Percentiles rank a stretch among this genome's conserved stretches.
phyloP scores from a whole-genome alignment of 1,140 invertebrate species.

The Drosophila malerkotliana region DNA sequence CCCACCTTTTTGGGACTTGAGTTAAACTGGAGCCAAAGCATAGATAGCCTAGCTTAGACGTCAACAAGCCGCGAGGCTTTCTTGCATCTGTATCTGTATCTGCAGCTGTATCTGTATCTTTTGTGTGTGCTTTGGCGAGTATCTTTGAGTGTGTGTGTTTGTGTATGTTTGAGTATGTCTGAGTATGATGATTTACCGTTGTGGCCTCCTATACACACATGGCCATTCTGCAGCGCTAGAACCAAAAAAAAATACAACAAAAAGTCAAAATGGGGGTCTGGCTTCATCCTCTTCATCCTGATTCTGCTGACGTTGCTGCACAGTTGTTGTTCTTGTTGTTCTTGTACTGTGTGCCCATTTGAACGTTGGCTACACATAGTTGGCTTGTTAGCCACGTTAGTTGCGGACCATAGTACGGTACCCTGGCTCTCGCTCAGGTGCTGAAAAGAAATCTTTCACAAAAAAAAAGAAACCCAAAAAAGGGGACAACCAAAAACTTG shows the following conservation, averaged over 20 bases:
- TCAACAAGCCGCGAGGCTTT: slow-evolving; percentile 51
- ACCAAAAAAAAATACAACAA: slow-evolving; percentile 6
- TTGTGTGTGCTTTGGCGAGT: too few relatives aligned
- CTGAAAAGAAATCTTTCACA: slow-evolving; percentile 23
- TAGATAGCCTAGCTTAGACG: neutral
- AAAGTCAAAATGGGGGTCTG: slow-evolving; percentile 8
- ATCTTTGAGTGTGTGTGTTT: neutral
- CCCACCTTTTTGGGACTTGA: too few relatives aligned
- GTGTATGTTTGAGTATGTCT: slow-evolving; percentile 14
- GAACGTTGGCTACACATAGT: slow-evolving; percentile 70
- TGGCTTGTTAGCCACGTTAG: slow-evolving; percentile 67
- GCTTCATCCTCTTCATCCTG: slow-evolving; percentile 37
- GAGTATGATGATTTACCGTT: slow-evolving; percentile 74
- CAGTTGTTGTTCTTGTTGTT: slow-evolving; percentile 34
- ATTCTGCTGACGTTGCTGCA: slow-evolving; percentile 42
- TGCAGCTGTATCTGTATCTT: neutral
- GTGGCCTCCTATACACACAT: slow-evolving; percentile 60
- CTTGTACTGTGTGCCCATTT: slow-evolving; percentile 58
- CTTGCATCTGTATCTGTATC: neutral
- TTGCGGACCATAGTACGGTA: slow-evolving; percentile 58
- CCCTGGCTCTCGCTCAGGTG: slow-evolving; percentile 48
- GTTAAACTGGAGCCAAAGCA: too few relatives aligned
- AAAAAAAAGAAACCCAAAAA: slow-evolving; percentile 4
- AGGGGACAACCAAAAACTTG: slow-evolving; percentile 4
- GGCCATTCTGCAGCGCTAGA: slow-evolving; percentile 22